Conservation (phyloP, 2,888 invertebrate genomes). For the Sminthurides aquaticus region DNA sequence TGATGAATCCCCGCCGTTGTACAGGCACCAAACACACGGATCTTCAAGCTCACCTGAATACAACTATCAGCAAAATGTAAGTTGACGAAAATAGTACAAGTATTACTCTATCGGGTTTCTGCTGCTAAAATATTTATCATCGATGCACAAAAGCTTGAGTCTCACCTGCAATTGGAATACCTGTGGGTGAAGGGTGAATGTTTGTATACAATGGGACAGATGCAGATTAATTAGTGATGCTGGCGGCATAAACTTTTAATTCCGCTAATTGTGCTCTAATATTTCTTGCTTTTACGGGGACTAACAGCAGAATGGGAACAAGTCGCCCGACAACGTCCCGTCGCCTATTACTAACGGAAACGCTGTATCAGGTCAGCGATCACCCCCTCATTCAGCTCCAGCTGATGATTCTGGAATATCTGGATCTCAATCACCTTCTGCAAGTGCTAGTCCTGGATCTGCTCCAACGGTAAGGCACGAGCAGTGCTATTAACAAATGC, state of each 20-base stretch:
- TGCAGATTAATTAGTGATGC: too few relatives aligned
- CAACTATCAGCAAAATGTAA: constrained; percentile 37
- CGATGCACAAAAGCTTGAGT: too few relatives aligned
- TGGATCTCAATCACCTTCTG: constrained; percentile 16
- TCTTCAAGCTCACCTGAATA: constrained; percentile 33
- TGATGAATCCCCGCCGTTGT: constrained; percentile 21
- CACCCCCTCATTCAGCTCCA: constrained; percentile 5
- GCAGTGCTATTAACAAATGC: too few relatives aligned
- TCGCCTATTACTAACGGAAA: constrained; percentile 11
- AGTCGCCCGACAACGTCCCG: constrained; percentile 15
- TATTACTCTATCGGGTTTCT: not conserved
- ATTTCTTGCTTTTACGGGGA: too few relatives aligned
- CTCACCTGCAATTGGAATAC: too few relatives aligned
- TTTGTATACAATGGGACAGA: too few relatives aligned
- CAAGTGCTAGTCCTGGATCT: constrained; percentile 14
- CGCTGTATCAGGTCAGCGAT: not conserved
- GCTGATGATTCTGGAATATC: not conserved
- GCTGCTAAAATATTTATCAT: too few relatives aligned
- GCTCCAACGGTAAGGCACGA: constrained; percentile 17
- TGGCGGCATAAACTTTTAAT: too few relatives aligned
- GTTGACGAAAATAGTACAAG: not conserved
- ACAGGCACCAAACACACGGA: constrained; percentile 9
- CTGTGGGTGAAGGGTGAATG: too few relatives aligned
- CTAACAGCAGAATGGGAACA: constrained; percentile 19
- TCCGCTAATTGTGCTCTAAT: too few relatives aligned